Conservation (phyloP, 1,140 invertebrate genomes). For the Condylostylus longicornis region DNA sequence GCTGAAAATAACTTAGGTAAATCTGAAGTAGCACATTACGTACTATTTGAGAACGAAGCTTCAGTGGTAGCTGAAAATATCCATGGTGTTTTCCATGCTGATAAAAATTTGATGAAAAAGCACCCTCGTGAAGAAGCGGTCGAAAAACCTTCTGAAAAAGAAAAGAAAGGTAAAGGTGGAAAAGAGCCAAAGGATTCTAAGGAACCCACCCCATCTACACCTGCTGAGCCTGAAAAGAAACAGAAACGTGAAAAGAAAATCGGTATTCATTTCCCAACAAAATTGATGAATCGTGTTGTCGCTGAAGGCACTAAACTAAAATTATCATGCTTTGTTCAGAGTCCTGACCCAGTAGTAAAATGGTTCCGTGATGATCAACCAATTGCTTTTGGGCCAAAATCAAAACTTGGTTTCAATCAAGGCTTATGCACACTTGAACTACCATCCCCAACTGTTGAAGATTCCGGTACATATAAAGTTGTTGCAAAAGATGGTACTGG, state of each 20-base stretch:
- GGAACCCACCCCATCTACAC: constrained; percentile 5
- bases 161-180: constrained; percentile 9
- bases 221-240: constrained; percentile 22
- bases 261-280: constrained; percentile 27
- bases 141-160: constrained; percentile 4
- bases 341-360: constrained; percentile 52
- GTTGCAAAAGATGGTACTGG: constrained; percentile 40
- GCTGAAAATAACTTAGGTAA: constrained; percentile 27
- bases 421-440: constrained; percentile 48
- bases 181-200: constrained; percentile 14
- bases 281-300: constrained; percentile 56
- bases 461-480: constrained; percentile 49
- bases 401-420: constrained; percentile 40
- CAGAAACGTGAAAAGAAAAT: constrained; percentile 29
- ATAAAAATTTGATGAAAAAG: constrained; percentile 22
- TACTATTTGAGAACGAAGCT: constrained; percentile 23
- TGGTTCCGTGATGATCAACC: constrained; percentile 57
- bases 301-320: constrained; percentile 58
- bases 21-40: constrained; percentile 24
- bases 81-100: constrained; percentile 30
- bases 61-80: constrained; percentile 28
- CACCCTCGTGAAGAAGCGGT: constrained; percentile 13
- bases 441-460: constrained; percentile 36
- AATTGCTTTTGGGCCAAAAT: constrained; percentile 31
- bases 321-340: constrained; percentile 72